A percentile compares a stretch with the other conserved stretches of the same genome.
Conservation (phyloP, 2,113 vertebrate species). For the Natator depressus region DNA sequence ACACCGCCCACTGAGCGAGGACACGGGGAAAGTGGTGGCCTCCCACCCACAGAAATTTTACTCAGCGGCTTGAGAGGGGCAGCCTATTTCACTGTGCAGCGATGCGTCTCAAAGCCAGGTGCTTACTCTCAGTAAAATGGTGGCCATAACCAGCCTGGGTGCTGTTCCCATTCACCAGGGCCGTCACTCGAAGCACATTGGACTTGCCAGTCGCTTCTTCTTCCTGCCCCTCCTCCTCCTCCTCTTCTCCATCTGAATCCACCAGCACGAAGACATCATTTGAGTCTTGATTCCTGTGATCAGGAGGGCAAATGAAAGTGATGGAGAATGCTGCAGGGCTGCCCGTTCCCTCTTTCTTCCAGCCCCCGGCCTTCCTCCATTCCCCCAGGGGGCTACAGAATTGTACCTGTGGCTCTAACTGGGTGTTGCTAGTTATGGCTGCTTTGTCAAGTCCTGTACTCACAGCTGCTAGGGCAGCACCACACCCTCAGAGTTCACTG, state of each 20-base stretch:
- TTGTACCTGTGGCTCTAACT: background rate
- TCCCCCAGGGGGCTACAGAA: background rate
- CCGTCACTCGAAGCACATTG: slow-evolving; percentile 2
- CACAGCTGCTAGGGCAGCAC: accelerated
- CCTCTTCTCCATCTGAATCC: slow-evolving; percentile 82
- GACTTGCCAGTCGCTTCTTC: background rate
- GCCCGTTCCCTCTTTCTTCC: background rate
- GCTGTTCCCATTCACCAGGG: slow-evolving; percentile 44
- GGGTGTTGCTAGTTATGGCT: accelerated
- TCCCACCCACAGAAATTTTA: accelerated
- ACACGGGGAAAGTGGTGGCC: background rate
- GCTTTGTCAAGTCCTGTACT: background rate
- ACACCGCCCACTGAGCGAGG: background rate
- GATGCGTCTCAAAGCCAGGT: too few species aligned
- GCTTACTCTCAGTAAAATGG: slow-evolving; percentile 60
- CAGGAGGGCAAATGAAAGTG: background rate
- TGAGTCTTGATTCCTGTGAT: slow-evolving; percentile 58
- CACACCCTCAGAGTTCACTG: background rate
- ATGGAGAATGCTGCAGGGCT: background rate
- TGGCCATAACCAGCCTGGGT: background rate
- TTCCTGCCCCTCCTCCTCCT: background rate
- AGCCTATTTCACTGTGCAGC: background rate
- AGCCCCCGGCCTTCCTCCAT: background rate
- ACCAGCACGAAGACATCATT: slow-evolving; percentile 88
- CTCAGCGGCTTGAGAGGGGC: background rate